Base-by-base conservation (phyloP, 2,888 invertebrate species). In the Schizaphis graminum region DNA sequence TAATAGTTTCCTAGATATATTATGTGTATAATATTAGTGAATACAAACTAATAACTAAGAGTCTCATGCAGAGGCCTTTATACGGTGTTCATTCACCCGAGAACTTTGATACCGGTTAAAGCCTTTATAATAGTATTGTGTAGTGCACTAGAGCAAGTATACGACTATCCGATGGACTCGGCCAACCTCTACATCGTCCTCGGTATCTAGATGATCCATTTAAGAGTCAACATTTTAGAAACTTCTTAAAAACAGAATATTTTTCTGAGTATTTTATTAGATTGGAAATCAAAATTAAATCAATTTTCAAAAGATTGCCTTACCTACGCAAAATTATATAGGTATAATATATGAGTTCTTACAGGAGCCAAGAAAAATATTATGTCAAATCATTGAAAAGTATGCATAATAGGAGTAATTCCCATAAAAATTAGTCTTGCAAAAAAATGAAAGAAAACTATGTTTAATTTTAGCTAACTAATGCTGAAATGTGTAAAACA, bases 21-120 rank as follows among this genome's bases (percentile, higher is more conserved):
- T n/a, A 1, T 49, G 13, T 49, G 49, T 67, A 77, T 41, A 16
- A 67, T 67, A 77, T 77, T 35, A 77, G 21, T 35, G 35, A 41
- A 77, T 77, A 77, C 35, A 77, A 77, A 77, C 77, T 67, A 67
- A 67, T 67, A 67, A 67, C 67, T 35, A 91, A 56, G 91, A 91
- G 84, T 28, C 84, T 53, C 49, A 13, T 26, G 5, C 90, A 41
- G n/a, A 21, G 47, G 47, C 57, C 77, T 91, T 91, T 91, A 35
- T 35, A 35, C 86, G 16, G 24, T 67, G 67, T 67, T 92, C 92
- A 67, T 88, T 53, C 61, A 53, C 41, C 87, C 41, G 92, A 41
- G 49, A 92, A 92, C 92, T 92, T 92, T 88, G 92, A 92, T 92
- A 92, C 87, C 35, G 87, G 87, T 92, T 87, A 86, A 57, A 87